phyloP scores from a whole-genome alignment of 64 coral and sea anemone species.

The Platygyra sinensis region DNA sequence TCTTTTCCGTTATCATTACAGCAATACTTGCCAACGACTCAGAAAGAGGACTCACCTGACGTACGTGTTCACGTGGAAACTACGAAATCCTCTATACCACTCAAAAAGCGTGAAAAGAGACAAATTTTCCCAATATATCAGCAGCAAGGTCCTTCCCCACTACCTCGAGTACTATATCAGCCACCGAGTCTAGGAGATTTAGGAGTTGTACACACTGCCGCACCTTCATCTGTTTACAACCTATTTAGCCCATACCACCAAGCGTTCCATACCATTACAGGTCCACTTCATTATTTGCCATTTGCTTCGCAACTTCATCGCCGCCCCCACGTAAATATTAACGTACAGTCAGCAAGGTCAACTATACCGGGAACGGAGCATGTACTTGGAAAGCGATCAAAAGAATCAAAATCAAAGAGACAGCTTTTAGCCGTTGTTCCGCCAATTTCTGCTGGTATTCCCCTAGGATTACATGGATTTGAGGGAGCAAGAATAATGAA shows the following conservation, averaged over 20 bases:
- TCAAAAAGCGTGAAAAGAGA: conserved; percentile 37
- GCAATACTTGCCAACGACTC: conserved; percentile 21
- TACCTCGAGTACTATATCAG: conserved; percentile 26
- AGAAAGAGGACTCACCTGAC: conserved; percentile 56
- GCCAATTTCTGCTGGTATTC: conserved; percentile 9
- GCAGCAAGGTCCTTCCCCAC: conserved; percentile 11
- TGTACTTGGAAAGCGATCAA: background rate
- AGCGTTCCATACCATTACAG: background rate
- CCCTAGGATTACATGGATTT: conserved; percentile 3
- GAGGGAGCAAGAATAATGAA: conserved; percentile 1
- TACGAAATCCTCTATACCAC: conserved; percentile 71
- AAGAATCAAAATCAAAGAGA: conserved; percentile 15
- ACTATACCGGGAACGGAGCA: conserved; percentile 33
- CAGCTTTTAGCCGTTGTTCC: conserved; percentile 55
- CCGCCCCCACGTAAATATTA: conserved; percentile 85
- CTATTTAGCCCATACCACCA: background rate
- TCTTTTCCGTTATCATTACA: background rate
- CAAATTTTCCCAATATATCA: conserved; percentile 67
- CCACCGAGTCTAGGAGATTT: conserved; percentile 1
- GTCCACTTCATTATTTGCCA: background rate
- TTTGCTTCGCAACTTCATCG: background rate
- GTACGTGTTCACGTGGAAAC: conserved; percentile 93
- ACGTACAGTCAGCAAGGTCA: conserved; percentile 87
- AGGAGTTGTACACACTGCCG: background rate
- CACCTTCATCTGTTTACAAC: conserved; percentile 22